Base-by-base conservation (phyloP, 2,797 vertebrate genomes). In the Rallus crepitans region DNA sequence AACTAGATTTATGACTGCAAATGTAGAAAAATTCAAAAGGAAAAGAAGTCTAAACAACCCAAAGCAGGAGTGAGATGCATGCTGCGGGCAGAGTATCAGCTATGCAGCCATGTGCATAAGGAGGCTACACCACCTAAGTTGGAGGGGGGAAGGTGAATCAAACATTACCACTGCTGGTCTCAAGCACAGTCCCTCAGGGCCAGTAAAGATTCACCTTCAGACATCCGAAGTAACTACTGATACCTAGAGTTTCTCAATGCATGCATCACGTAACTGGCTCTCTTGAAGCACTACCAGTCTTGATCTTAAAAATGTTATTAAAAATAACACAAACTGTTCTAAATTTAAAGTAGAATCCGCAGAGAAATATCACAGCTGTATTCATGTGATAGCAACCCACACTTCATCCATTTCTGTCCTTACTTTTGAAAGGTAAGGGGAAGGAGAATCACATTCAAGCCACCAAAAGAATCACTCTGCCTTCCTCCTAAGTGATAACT, bases 401-500 rank as follows among this genome's bases (percentile, higher is more conserved):
- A 96, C 95, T 91, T 82, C 96, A 97, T 82, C 71, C 55, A 68
- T 86, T 97, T 92, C 92, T 93, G 57, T 93, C 73, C 95, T 88
- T 94, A 37, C 70, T 94, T 96, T 92, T 93, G 73, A 79, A 97
- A 94, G 87, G 92, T 78, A 77, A 81, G 64, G 28, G 90, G 60
- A 77, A 93, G 73, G 56, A 94, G 66, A n/a, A 92, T 95, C 86
- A 66, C 79, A 93, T 82, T 82, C 83, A 47, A 96, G 87, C 64
- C 90, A 90, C 87, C 72, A 90, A 76, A 64, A 37, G 89, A 91
- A 95, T 97, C 85, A 59, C 48, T 94, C 73, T 93, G 86, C 89
- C 93, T 95, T 95, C 91, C 91, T 85, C 3, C 9, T 83, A 96
- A 65, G 69, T 86, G 89, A 81, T 96, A 97, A 98, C 71, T 94